These are phyloP conservation scores for Plumapathes pennacea DNA, from an alignment of 92 coral and sea anemone species.

Conservation along the genomic window DNA sequence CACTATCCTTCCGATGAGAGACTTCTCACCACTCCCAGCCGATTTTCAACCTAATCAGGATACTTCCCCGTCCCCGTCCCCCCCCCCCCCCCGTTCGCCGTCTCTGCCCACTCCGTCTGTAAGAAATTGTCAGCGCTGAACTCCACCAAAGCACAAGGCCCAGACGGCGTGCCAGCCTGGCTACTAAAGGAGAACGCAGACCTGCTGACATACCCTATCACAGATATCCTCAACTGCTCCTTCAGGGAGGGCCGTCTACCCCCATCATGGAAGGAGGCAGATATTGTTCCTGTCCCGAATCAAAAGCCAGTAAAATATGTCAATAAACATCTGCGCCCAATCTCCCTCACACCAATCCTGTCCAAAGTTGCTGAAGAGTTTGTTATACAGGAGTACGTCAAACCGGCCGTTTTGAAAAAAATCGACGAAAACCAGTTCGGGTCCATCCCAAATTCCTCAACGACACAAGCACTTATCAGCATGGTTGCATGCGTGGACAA, in stretches of 20 bases:
- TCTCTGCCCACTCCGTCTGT: neutral
- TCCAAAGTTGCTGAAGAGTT: conserved; percentile 35
- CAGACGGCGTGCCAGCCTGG: conserved; percentile 31
- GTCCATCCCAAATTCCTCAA: conserved; percentile 1
- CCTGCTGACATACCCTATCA: conserved; percentile 17
- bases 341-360: conserved; percentile 38
- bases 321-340: conserved; percentile 46
- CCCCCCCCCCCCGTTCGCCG: conserved; percentile 1
- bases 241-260: conserved; percentile 36
- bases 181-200: conserved; percentile 51
- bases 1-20: conserved; percentile 9
- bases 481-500: conserved; percentile 14
- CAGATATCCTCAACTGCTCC: conserved; percentile 36
- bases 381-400: conserved; percentile 23
- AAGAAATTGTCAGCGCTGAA: conserved; percentile 7
- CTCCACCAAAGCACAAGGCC: conserved; percentile 6
- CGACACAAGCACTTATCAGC: conserved; percentile 24
- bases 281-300: conserved; percentile 38
- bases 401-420: conserved; percentile 28
- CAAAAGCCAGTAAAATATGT: conserved; percentile 42
- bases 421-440: conserved; percentile 25
- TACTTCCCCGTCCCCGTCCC: neutral
- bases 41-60: conserved; percentile 3
- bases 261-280: conserved; percentile 32
- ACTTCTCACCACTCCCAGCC: conserved; percentile 5